These are phyloP conservation scores for Notodonta ziczac DNA, from an alignment of 2,888 invertebrate genomes.

Conservation along the genomic window DNA sequence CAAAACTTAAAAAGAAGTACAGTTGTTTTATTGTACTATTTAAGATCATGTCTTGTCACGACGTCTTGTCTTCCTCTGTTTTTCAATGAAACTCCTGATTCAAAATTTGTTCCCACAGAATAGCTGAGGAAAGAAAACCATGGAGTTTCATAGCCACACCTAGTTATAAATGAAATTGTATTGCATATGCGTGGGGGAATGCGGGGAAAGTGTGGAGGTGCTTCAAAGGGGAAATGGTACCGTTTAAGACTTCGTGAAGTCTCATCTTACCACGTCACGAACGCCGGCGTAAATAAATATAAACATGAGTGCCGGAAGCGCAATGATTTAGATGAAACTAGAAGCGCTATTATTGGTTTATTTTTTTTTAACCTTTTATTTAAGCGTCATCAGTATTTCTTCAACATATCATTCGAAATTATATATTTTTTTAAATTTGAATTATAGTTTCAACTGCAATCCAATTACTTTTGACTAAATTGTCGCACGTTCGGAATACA, in stretches of 20 bases:
- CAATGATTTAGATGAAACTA: neutral
- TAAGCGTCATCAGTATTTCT: neutral
- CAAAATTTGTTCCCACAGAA: too few species aligned
- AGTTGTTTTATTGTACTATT: too few species aligned
- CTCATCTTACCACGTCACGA: conserved; percentile 33
- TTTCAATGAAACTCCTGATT: too few species aligned
- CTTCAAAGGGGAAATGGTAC: conserved; percentile 25
- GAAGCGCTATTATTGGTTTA: neutral
- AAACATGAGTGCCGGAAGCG: conserved; percentile 20
- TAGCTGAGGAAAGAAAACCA: too few species aligned
- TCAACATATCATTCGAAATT: too few species aligned
- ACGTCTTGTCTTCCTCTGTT: too few species aligned
- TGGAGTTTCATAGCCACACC: neutral
- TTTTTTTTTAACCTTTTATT: neutral
- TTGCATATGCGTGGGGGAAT: conserved; percentile 1
- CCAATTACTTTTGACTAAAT: neutral
- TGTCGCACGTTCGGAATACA: conserved; percentile 9
- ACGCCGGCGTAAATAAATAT: conserved; percentile 28
- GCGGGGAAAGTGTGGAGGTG: conserved; percentile 8
- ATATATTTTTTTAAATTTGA: too few species aligned
- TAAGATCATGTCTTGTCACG: too few species aligned
- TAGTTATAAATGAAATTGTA: neutral
- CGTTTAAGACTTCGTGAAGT: conserved; percentile 22
- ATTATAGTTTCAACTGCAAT: neutral
- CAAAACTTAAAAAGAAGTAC: too few species aligned